These are phyloP conservation scores for Silurus meridionalis DNA, from an alignment of 2,113 vertebrate genomes.

Conservation along the genomic window DNA sequence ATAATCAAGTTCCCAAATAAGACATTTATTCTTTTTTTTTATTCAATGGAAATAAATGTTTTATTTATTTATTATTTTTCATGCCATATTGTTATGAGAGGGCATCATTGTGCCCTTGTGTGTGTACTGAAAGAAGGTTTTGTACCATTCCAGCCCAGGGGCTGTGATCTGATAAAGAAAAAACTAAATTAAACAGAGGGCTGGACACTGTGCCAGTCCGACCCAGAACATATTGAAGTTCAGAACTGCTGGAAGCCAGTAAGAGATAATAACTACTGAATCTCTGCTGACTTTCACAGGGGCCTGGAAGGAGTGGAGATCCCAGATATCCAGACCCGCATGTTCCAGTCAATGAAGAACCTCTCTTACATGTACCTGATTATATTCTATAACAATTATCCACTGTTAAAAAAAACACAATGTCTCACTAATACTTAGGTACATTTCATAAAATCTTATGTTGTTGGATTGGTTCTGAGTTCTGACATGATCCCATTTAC, in stretches of 20 bases:
- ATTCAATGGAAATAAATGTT: neutral
- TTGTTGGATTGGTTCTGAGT: neutral
- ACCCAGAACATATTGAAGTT: neutral
- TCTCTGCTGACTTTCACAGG: slow-evolving; percentile 61
- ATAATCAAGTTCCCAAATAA: neutral
- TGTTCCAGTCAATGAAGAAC: slow-evolving; percentile 79
- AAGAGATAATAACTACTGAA: neutral
- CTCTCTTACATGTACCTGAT: slow-evolving; percentile 75
- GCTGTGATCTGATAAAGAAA: neutral
- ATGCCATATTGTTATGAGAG: neutral
- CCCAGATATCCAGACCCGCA: slow-evolving; percentile 73
- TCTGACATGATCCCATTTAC: neutral
- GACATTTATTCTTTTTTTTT: neutral
- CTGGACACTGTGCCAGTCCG: neutral
- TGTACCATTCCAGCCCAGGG: neutral
- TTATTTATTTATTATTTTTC: neutral
- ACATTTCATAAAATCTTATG: neutral
- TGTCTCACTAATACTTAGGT: neutral
- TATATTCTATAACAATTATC: neutral
- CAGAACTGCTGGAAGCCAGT: neutral
- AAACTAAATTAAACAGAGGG: neutral
- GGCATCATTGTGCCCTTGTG: neutral
- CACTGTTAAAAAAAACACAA: neutral
- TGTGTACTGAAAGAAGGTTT: neutral
- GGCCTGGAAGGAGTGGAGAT: slow-evolving; percentile 78